Evolutionary conservation across 1,140 invertebrate species (phyloP), one percentile per base, ranked within the genome.

Genomic region (Papilio machaon): DNA sequence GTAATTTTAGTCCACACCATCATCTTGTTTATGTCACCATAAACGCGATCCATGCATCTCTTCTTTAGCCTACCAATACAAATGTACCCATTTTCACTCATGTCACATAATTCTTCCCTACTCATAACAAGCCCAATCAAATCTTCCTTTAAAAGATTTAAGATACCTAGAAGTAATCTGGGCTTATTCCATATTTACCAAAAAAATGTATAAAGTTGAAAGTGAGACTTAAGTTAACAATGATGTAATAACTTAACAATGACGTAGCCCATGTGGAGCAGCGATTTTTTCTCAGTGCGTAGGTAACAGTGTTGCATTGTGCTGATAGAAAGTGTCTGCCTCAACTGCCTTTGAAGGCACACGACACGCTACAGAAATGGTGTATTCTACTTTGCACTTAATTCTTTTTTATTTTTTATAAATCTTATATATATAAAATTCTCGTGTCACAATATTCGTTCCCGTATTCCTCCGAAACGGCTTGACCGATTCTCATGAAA

Each of bases 221-320:
- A 70, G 64, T 70, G 30, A 64, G 10, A 23, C 8, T 70, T 70
- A 70, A 70, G 64, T 64, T 64, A 52, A n/a, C 60, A 70, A 35
- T 70, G 30, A 70, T 70, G 23, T 35, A 23, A 30, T 64, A 35
- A 70, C 64, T 15, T 70, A 70, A 67, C 64, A 67, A 70, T 35
- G 64, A 70, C 64, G 64, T 70, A n/a, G n/a, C 7, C 23, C 73
- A 76, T 76, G 19, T 76, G 74, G 46, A 52, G 23, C 46, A 47
- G 19, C 8, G 73, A 23, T 19, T 73, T 47, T 52, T 76, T 76
- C 74, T 76, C 46, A 76, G 74, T 52, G 74, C 47, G 74, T 76
- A 76, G 9, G 74, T 76, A 76, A 76, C 73, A n/a, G 11, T 47
- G 19, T 49, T 47, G 73, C 74, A 76, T 76, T 76, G 74, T 76